Percentiles rank a stretch among this genome's conserved stretches.
Conservation (phyloP, 2,113 vertebrate genomes). For the Oreochromis niloticus region DNA sequence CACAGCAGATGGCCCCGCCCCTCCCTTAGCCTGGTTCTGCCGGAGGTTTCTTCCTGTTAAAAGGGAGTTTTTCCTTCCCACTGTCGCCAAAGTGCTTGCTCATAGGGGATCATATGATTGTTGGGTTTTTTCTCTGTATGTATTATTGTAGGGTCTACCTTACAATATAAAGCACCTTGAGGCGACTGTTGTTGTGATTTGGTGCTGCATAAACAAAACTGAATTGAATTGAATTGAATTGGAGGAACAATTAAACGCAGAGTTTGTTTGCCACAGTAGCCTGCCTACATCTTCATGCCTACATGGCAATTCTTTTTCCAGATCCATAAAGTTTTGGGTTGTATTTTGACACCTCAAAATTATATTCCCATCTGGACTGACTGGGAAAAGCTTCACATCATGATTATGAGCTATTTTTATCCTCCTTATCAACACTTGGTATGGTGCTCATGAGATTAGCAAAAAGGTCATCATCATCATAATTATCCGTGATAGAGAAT, state of each 20-base stretch:
- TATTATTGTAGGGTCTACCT: not conserved
- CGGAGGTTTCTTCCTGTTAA: too few relatives aligned
- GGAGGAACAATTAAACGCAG: not conserved
- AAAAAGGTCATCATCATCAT: not conserved
- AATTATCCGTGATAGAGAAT: not conserved
- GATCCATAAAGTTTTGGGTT: not conserved
- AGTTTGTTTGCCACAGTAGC: not conserved
- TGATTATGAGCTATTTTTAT: not conserved
- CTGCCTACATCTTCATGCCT: not conserved
- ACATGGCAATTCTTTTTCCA: not conserved
- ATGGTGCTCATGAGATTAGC: not conserved
- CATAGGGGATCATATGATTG: too few relatives aligned
- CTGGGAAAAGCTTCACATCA: not conserved
- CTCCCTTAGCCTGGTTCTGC: too few relatives aligned
- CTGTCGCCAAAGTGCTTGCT: too few relatives aligned
- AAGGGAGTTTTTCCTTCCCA: too few relatives aligned
- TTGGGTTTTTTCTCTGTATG: too few relatives aligned
- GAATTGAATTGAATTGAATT: not conserved
- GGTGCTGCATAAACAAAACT: rapidly evolving
- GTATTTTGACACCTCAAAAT: not conserved
- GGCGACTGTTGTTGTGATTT: not conserved
- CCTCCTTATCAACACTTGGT: not conserved
- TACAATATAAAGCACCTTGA: not conserved
- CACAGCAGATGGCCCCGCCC: too few relatives aligned
- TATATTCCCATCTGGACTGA: not conserved